phyloP scores from a whole-genome alignment of 2,888 invertebrate species.

The Thumatha senex region DNA sequence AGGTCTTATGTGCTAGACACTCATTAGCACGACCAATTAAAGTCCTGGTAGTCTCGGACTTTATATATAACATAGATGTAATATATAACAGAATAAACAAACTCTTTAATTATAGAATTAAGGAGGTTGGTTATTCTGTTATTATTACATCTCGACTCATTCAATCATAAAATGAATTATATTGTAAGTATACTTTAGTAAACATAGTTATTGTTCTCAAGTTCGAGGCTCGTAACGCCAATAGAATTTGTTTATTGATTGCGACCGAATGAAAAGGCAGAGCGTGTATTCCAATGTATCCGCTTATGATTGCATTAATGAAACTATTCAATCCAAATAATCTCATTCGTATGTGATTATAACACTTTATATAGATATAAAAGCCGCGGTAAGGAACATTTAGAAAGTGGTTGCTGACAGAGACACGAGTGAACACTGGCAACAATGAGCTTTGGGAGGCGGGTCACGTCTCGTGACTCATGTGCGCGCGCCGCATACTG shows the following conservation, averaged over 20 bases:
- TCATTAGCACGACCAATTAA: no score
- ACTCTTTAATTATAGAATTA: no score
- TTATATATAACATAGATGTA: no score
- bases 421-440: constrained; percentile 45
- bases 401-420: constrained; percentile 53
- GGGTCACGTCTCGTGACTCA: constrained; percentile 63
- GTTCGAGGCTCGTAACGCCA: constrained; percentile 7
- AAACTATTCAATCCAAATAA: constrained; percentile 33
- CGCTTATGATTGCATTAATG: constrained; percentile 22
- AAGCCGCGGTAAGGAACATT: constrained; percentile 44
- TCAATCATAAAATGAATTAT: not conserved
- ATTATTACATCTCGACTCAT: not conserved
- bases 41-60: no score
- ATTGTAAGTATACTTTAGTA: not conserved
- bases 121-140: constrained; percentile 13
- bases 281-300: constrained; percentile 10
- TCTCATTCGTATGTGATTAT: constrained; percentile 37
- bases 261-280: constrained; percentile 2
- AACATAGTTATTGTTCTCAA: not conserved
- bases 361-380: constrained; percentile 44
- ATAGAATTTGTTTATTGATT: constrained; percentile 6
- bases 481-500: constrained; percentile 65
- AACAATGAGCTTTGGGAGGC: constrained; percentile 56
- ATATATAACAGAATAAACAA: no score
- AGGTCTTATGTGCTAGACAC: no score